Evolutionary conservation across 2,888 invertebrate species (phyloP).

Genomic region (Erynnis tages): DNA sequence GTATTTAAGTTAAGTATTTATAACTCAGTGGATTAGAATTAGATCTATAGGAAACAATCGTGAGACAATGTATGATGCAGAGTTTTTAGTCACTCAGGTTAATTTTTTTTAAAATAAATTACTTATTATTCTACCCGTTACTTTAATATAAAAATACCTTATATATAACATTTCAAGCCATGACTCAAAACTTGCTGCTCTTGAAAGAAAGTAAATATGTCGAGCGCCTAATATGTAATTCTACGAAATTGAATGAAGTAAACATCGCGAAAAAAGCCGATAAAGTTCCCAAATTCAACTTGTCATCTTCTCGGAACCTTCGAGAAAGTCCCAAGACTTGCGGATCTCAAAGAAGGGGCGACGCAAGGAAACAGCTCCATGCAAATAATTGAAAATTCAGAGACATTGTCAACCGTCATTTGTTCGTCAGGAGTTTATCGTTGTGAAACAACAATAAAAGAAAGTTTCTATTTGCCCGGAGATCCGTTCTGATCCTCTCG

Average conservation of each 20-base stretch:
- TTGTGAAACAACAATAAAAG: conserved; percentile 61
- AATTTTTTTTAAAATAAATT: too few species aligned
- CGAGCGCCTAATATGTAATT: not conserved
- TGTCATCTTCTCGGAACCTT: conserved; percentile 1
- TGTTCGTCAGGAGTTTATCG: conserved; percentile 45
- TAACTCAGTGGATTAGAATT: too few species aligned
- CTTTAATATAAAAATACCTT: too few species aligned
- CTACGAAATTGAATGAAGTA: conserved; percentile 1
- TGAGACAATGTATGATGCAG: too few species aligned
- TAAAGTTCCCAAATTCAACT: conserved; percentile 1
- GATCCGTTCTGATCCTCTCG: conserved; percentile 63
- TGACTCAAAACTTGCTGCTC: not conserved
- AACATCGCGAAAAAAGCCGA: not conserved
- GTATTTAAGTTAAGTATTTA: too few species aligned
- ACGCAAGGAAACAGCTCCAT: not conserved
- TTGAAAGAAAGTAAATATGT: conserved; percentile 1
- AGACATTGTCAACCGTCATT: conserved; percentile 42
- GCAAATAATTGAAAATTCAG: conserved; percentile 29
- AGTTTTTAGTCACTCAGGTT: too few species aligned
- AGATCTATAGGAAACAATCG: too few species aligned
- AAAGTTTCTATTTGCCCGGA: conserved; percentile 62
- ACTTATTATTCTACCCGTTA: too few species aligned
- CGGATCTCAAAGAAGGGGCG: not conserved
- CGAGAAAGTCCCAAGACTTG: conserved; percentile 3
- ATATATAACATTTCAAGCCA: not conserved